phyloP scores from a whole-genome alignment of 2,113 vertebrate genomes.

The Anser brachyrhynchus region DNA sequence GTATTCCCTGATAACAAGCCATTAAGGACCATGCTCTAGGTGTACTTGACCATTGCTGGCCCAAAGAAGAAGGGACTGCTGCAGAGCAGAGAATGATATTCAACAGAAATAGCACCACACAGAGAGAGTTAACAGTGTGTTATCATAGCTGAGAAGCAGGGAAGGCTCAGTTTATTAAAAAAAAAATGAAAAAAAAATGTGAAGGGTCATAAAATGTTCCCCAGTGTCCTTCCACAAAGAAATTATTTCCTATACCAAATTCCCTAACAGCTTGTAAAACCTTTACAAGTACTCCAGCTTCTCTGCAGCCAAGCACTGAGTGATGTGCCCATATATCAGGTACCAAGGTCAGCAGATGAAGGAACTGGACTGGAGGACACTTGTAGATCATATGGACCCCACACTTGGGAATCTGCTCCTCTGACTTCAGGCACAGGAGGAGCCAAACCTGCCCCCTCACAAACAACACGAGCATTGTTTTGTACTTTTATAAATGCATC shows the following conservation, averaged over 20 bases:
- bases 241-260: slow-evolving; percentile 40
- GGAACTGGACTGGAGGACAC: neutral
- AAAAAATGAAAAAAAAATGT: neutral
- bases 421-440: neutral
- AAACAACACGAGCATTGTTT: neutral
- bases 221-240: neutral
- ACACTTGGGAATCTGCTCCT: neutral
- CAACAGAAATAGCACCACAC: neutral
- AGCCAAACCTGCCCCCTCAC: neutral
- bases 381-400: neutral
- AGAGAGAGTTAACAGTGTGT: neutral
- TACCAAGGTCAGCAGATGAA: slow-evolving; percentile 22
- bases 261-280: slow-evolving; percentile 31
- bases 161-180: neutral
- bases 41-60: neutral
- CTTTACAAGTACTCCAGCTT: neutral
- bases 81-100: neutral
- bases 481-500: neutral
- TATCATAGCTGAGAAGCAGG: neutral
- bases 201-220: slow-evolving; percentile 1
- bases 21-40: neutral
- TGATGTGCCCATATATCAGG: neutral
- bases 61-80: neutral
- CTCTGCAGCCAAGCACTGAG: neutral
- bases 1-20: neutral